Base-by-base conservation (phyloP, 2,113 vertebrate species). In the Coracopsis vasa region DNA sequence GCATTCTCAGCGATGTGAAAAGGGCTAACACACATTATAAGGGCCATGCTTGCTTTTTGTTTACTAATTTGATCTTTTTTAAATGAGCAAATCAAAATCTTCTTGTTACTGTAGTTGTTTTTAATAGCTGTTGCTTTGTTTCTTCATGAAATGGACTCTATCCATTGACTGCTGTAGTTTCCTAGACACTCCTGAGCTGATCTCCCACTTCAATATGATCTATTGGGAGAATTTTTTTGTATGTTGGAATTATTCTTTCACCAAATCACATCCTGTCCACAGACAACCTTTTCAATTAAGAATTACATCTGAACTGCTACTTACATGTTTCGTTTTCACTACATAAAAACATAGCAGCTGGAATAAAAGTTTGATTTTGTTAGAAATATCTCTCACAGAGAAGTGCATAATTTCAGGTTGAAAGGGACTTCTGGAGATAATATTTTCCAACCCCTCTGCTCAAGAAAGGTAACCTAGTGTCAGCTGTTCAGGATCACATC, bases 401-500 rank as follows among this genome's bases (percentile, higher is more conserved):
- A 83, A 45, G 3, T 72, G 16, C 18, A 88, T 35, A 65, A 60
- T 48, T 9, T 77, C 44, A 81, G 14, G 21, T 29, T 21, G 33
- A 42, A 78, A 78, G 6, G 9, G 18, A n/a, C 6, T 16, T 27
- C 27, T 56, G 58, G 51, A 91, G 51, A 21, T 20, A 6, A 29
- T 13, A 5, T 80, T 70, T 51, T 70, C 50, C 51, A 75, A 2
- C 0, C 1, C 5, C 6, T 2, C 35, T 75, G 35, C 33, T 58
- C 37, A 81, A 78, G 42, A 24, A 86, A 20, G 48, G 13, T 10
- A 25, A 41, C 28, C 8, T 60, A 29, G 15, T 16, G 23, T 9
- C 4, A 3, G 28, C 62, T 80, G 12, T 27, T 45, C 16, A 56
- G 29, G 50, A 31, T 6, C 1, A 33, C 0, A 2, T 28, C 41